phyloP scores from a whole-genome alignment of 2,113 vertebrate species.

The Cryptomyrus ogoouensis region DNA sequence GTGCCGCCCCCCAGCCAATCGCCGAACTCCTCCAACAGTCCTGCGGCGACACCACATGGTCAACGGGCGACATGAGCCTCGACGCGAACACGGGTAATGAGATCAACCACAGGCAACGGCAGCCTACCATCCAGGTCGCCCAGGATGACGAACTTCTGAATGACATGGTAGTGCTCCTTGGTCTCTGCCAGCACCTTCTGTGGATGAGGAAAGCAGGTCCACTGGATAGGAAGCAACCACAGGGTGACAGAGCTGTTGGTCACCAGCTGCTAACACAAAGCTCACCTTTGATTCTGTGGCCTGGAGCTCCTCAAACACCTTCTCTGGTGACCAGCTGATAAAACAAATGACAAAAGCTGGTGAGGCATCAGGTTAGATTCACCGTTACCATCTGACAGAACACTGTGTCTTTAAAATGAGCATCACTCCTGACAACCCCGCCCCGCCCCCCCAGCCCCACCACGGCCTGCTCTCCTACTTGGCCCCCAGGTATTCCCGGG shows the following conservation, averaged over 20 bases:
- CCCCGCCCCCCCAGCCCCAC: background rate
- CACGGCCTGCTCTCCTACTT: constrained; percentile 64
- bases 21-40: constrained; percentile 84
- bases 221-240: background rate
- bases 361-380: background rate
- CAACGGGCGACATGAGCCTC: background rate
- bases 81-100: no score
- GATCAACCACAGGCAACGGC: background rate
- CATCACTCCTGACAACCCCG: background rate
- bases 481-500: constrained; percentile 82
- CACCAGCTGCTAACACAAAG: background rate
- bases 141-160: constrained; percentile 92
- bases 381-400: background rate
- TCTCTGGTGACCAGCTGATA: constrained; percentile 86
- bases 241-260: background rate
- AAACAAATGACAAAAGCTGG: background rate
- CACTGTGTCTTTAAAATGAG: background rate
- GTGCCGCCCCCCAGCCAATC: constrained; percentile 75
- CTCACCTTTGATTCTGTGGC: constrained; percentile 85
- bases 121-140: constrained; percentile 83
- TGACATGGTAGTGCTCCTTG: constrained; percentile 85
- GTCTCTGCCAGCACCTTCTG: constrained; percentile 90
- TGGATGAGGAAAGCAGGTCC: constrained; percentile 29
- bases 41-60: constrained; percentile 48
- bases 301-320: constrained; percentile 93